These are phyloP conservation scores for Hetaerina americana DNA, from an alignment of 1,140 invertebrate genomes.

Conservation along the genomic window DNA sequence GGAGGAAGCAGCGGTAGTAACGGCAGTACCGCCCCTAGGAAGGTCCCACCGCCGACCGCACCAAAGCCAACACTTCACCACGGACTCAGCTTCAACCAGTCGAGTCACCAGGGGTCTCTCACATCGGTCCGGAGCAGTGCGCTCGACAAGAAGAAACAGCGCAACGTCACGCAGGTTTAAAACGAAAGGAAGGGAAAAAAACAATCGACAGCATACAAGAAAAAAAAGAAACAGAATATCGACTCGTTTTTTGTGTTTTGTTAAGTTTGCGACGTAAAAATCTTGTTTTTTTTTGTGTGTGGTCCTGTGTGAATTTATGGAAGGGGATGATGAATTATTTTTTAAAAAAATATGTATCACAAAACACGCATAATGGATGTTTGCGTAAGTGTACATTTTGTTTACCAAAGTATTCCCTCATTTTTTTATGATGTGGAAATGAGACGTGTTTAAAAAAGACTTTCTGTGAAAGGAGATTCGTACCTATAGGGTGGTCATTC, in stretches of 20 bases:
- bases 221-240: too few species aligned
- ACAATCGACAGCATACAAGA: too few species aligned
- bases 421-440: not conserved
- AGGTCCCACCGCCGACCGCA: constrained; percentile 19
- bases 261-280: not conserved
- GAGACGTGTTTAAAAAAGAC: not conserved
- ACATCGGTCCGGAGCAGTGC: constrained; percentile 37
- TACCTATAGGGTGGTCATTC: too few species aligned
- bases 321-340: not conserved
- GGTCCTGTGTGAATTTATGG: too few species aligned
- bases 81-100: constrained; percentile 33
- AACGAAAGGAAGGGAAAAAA: not conserved
- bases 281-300: not conserved
- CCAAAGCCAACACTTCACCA: constrained; percentile 17
- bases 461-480: not conserved
- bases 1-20: constrained; percentile 27
- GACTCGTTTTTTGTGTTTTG: too few species aligned
- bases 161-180: constrained; percentile 44
- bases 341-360: not conserved
- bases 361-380: too few species aligned
- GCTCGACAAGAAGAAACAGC: constrained; percentile 30
- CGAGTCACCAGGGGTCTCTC: constrained; percentile 36
- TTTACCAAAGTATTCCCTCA: not conserved
- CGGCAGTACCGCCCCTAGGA: constrained; percentile 26
- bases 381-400: not conserved